A percentile compares a stretch with the other conserved stretches of the same genome.
phyloP scores from a whole-genome alignment of 37 sponge, comb jelly and placozoan genomes.

The Cladorhizidae sp. region DNA sequence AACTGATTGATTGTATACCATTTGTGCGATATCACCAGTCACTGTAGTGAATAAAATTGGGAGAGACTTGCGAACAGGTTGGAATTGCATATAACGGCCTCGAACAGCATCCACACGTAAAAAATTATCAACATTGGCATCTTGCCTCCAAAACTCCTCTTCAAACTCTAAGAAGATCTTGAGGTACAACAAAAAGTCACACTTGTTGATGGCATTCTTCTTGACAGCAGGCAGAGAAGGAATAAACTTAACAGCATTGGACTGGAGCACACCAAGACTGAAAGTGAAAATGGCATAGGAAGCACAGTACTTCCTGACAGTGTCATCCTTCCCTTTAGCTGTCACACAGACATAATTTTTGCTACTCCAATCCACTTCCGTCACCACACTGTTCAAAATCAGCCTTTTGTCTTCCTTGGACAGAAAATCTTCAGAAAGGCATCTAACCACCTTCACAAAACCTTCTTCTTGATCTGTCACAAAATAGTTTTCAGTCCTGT shows the following conservation, averaged over 20 bases:
- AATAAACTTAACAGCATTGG: constrained; percentile 19
- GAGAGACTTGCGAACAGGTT: not conserved
- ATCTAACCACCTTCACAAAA: constrained; percentile 20
- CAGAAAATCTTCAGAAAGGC: constrained; percentile 33
- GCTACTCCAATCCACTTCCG: constrained; percentile 32
- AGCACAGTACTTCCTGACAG: constrained; percentile 31
- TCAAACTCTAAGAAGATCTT: constrained; percentile 46
- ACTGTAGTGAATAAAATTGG: constrained; percentile 37
- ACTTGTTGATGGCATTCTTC: constrained; percentile 19
- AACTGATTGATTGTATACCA: constrained; percentile 12
- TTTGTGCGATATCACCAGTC: constrained; percentile 34
- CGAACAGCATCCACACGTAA: not conserved
- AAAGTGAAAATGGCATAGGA: constrained; percentile 52
- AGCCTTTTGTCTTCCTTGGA: constrained; percentile 19
- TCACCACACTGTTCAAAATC: constrained; percentile 36
- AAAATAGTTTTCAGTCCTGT: constrained; percentile 9
- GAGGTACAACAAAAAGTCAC: constrained; percentile 17
- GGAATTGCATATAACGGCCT: constrained; percentile 37
- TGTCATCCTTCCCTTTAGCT: constrained; percentile 4
- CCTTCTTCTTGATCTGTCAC: constrained; percentile 55
- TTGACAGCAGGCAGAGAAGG: constrained; percentile 45
- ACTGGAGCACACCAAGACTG: constrained; percentile 59
- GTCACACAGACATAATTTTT: constrained; percentile 68
- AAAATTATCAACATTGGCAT: not conserved
- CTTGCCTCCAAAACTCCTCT: constrained; percentile 14